phyloP scores from a whole-genome alignment of 1,140 invertebrate species.

The Pygmarrhopalites habei region DNA sequence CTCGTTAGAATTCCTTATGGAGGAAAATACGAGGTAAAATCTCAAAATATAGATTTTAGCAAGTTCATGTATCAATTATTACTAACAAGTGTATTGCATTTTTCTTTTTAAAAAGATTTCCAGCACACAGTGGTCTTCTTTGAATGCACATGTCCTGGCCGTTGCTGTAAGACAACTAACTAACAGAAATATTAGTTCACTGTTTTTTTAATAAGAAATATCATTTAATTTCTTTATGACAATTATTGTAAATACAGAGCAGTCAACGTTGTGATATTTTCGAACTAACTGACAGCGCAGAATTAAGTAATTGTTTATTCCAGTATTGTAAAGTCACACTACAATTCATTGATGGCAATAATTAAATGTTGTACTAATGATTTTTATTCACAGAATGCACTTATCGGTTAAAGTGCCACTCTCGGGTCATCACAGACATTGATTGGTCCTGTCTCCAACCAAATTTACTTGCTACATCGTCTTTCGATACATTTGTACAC shows the following conservation, averaged over 20 bases:
- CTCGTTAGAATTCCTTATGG: constrained; percentile 59
- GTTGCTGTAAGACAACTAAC: constrained; percentile 77
- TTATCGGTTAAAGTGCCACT: constrained; percentile 73
- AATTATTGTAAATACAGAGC: constrained; percentile 50
- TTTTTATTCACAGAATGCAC: too few relatives aligned
- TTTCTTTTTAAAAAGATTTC: too few relatives aligned
- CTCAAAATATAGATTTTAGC: too few relatives aligned
- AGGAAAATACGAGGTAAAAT: constrained; percentile 94
- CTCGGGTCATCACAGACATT: constrained; percentile 80
- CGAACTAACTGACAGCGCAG: constrained; percentile 57
- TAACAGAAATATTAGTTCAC: constrained; percentile 8
- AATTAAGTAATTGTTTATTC: too few relatives aligned
- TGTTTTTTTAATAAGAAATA: not conserved
- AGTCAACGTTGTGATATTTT: constrained; percentile 78
- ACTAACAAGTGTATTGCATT: too few relatives aligned
- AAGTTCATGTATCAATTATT: too few relatives aligned
- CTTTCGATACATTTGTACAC: constrained; percentile 86
- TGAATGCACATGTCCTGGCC: constrained; percentile 75
- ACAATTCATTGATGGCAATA: too few relatives aligned
- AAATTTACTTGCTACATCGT: constrained; percentile 83
- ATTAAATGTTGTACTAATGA: too few relatives aligned
- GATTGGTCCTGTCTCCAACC: constrained; percentile 87
- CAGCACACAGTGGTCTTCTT: constrained; percentile 81
- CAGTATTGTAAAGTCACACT: too few relatives aligned
- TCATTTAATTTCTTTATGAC: not conserved